phyloP scores from a whole-genome alignment of 2,888 invertebrate species.

The Lithophane semibrunnea region DNA sequence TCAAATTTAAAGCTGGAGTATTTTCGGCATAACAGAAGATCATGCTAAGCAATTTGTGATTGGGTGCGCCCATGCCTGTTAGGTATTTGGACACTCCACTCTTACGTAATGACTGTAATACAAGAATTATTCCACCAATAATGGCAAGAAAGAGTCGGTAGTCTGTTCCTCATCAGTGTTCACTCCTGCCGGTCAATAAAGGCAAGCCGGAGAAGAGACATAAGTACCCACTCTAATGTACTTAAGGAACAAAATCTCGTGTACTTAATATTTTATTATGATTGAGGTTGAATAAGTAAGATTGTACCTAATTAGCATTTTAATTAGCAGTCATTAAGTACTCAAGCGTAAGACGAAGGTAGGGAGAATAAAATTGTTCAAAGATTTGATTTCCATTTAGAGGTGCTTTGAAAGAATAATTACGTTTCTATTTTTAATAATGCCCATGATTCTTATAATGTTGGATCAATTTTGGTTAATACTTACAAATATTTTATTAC shows the following conservation, averaged over 20 bases:
- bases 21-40: no score
- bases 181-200: no score
- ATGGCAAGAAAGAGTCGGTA: no score
- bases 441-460: not conserved
- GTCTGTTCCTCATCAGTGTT: no score
- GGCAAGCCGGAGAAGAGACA: no score
- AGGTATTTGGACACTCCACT: no score
- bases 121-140: no score
- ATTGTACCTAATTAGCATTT: conserved; percentile 44
- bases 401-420: conserved; percentile 20
- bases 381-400: conserved; percentile 43
- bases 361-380: conserved; percentile 30
- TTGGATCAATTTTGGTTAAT: not conserved
- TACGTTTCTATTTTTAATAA: conserved; percentile 31
- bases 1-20: no score
- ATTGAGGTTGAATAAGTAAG: conserved; percentile 33
- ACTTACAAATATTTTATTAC: not conserved
- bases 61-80: no score
- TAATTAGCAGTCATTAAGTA: conserved; percentile 44
- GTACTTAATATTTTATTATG: conserved; percentile 35
- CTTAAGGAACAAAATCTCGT: not conserved
- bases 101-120: no score
- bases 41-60: no score
- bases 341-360: conserved; percentile 28
- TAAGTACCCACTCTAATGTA: not conserved